phyloP scores from a whole-genome alignment of 2,888 invertebrate species.

The Timema cristinae region DNA sequence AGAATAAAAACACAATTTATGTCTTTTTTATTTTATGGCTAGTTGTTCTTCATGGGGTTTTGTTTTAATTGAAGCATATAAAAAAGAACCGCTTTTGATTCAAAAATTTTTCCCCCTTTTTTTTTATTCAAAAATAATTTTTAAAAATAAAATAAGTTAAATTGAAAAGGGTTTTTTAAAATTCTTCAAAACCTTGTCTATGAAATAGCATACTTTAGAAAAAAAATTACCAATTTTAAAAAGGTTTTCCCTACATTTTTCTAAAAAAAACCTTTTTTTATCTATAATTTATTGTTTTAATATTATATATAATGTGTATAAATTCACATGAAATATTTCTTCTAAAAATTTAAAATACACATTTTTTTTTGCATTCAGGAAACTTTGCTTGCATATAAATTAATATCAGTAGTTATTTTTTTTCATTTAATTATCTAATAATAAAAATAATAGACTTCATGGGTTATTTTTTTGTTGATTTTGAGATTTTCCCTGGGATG shows the following conservation, averaged over 20 bases:
- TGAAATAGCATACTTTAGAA: constrained; percentile 13
- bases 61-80: constrained; percentile 10
- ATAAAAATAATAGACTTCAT: constrained; percentile 25
- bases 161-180: constrained; percentile 7
- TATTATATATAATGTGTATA: constrained; percentile 26
- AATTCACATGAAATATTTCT: constrained; percentile 27
- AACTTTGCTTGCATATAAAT: constrained; percentile 19
- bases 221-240: constrained; percentile 12
- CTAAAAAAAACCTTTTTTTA: constrained; percentile 14
- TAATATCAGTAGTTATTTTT: constrained; percentile 14
- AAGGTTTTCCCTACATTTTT: constrained; percentile 5
- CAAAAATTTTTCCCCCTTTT: background rate
- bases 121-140: constrained; percentile 1
- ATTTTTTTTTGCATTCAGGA: constrained; percentile 2
- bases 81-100: constrained; percentile 4
- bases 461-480: constrained; percentile 28
- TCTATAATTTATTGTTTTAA: constrained; percentile 21
- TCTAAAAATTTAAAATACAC: constrained; percentile 7
- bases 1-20: constrained; percentile 11
- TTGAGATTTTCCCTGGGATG: constrained; percentile 33
- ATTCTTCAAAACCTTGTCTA: constrained; percentile 17
- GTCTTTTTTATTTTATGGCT: background rate
- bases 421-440: constrained; percentile 5
- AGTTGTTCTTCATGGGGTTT: constrained; percentile 6
- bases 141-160: constrained; percentile 17